Base-by-base conservation (phyloP, 2,797 vertebrate genomes). In the Discoglossus pictus region DNA sequence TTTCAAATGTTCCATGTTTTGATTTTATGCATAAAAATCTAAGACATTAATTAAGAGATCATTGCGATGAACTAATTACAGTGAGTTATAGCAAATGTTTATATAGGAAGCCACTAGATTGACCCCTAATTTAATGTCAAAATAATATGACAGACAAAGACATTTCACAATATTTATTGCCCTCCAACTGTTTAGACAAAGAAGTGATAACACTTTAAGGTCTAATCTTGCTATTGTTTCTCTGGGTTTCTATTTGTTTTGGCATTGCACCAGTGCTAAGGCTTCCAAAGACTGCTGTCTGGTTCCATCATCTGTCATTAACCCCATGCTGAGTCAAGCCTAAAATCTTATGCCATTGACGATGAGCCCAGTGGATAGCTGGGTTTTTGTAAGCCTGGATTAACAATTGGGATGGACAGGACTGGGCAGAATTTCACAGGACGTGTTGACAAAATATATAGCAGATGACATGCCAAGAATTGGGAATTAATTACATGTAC, bases 101-200 rank as follows among this genome's bases (percentile, higher is more conserved):
- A 8, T 31, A 34, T 24, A 18, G 36, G 35, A 40, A 48, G 31
- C 21, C 42, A 36, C 15, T 38, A 38, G 52, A 65, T 38, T 27
- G 42, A 55, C 52, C 64, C 53, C 5, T 31, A 46, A 44, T 66
- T 66, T 53, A 39, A 23, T 69, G 59, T 50, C 48, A 55, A 39
- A 64, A 44, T n/a, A 55, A 60, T 18, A 73, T 66, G 20, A 5
- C 25, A 52, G 56, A 44, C 56, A 68, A 68, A 60, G 7, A 47
- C 21, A 2, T 73, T 77, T 79, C 68, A 73, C 65, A 75, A 20
- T 75, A 70, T 79, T 80, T 83, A 77, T 69, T 73, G 67, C 66
- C 0, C 1, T 74, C 42, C 65, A 59, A 75, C 75, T 77, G 65
- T 77, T 82, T 81, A 77, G 62, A 78, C 73, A 82, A 83, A 85